phyloP scores from a whole-genome alignment of 2,888 invertebrate genomes.

The Cancer borealis region DNA sequence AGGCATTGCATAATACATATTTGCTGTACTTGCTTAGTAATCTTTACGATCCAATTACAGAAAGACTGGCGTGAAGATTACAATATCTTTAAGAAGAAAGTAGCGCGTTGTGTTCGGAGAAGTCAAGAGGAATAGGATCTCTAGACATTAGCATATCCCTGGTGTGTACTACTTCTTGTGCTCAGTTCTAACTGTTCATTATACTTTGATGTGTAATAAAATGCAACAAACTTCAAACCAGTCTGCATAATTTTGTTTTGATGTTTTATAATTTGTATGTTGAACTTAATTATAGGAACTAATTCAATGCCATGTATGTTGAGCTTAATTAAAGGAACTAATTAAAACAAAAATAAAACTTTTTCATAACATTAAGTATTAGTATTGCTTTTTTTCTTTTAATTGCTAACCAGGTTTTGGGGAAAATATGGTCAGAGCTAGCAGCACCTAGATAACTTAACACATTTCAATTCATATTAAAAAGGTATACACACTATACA shows the following conservation, averaged over 20 bases:
- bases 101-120: constrained; percentile 97
- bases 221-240: neutral
- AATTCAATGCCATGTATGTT: neutral
- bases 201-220: neutral
- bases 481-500: neutral
- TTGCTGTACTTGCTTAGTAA: neutral
- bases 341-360: neutral
- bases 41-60: constrained; percentile 81
- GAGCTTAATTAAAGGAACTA: too few relatives aligned
- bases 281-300: neutral
- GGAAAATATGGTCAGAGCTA: neutral
- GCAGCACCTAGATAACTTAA: neutral
- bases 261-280: neutral
- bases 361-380: neutral
- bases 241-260: neutral
- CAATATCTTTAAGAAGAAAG: constrained; percentile 98
- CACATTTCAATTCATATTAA: neutral
- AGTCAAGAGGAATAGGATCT: constrained; percentile 93
- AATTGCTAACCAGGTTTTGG: neutral
- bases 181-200: neutral
- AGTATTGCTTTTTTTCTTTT: neutral
- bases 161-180: constrained; percentile 41
- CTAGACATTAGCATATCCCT: constrained; percentile 72
- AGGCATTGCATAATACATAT: neutral
- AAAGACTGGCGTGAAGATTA: constrained; percentile 99